A percentile compares a stretch with the other conserved stretches of the same genome.
Evolutionary conservation across 2,888 invertebrate species (phyloP).

Genomic region (Drosophila anceps): DNA sequence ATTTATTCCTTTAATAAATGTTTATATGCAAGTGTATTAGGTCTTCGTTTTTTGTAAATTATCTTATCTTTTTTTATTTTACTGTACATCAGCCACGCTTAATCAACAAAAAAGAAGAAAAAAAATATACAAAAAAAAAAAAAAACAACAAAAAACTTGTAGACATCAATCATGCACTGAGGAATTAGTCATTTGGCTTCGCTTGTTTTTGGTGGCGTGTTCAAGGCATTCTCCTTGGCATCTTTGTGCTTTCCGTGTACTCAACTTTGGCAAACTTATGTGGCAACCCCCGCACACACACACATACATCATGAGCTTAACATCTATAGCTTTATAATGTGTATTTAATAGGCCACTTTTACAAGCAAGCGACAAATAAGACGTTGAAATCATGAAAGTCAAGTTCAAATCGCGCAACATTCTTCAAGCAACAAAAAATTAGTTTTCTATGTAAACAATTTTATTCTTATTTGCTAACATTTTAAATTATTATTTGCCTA

Average conservation of each 20-base stretch:
- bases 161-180: constrained; percentile 66
- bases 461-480: background rate
- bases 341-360: constrained; percentile 77
- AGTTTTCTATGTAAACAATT: constrained; percentile 3
- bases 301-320: constrained; percentile 15
- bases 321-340: constrained; percentile 66
- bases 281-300: constrained; percentile 60
- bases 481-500: background rate
- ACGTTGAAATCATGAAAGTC: constrained; percentile 70
- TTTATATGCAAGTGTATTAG: constrained; percentile 1
- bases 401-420: constrained; percentile 72
- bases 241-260: constrained; percentile 18
- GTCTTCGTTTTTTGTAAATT: background rate
- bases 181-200: constrained; percentile 64
- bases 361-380: constrained; percentile 79
- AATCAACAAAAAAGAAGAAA: constrained; percentile 53
- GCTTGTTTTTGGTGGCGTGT: constrained; percentile 37
- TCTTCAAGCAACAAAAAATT: constrained; percentile 13
- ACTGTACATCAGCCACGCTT: constrained; percentile 40
- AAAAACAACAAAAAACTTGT: constrained; percentile 20
- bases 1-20: background rate
- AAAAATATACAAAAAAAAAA: constrained; percentile 2
- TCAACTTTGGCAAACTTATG: constrained; percentile 64
- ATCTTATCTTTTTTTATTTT: constrained; percentile 2
- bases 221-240: constrained; percentile 71